Evolutionary conservation across 92 coral and sea anemone genomes (phyloP), one percentile per base, ranked within the genome.

Genomic region (Zoanthus sansibaricus): DNA sequence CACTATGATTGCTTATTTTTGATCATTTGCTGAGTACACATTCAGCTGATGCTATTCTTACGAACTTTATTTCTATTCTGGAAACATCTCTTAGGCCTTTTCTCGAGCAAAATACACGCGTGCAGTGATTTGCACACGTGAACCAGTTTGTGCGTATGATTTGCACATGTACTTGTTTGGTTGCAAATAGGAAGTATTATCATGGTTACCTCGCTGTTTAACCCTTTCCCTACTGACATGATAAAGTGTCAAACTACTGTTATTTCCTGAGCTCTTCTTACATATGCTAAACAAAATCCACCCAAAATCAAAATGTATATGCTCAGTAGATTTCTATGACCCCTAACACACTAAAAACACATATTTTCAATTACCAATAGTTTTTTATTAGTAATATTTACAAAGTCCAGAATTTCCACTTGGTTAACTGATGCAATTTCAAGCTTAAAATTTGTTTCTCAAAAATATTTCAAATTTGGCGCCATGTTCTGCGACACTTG

Each of bases 291-390:
- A 15, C 32, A 69, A 69, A 69, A 69, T 69, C 46, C 6, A 69
- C 74, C 42, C 45, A 30, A 42, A 44, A 44, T 44, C 77, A 72
- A 72, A 72, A 72, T 45, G 48, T 72, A 31, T 45, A 72, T 72
- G 55, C 54, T 72, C 54, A 72, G 77, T 72, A 72, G 77, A 72
- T 44, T 72, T n/a, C 77, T 72, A 72, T 62, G 69, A 62, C 69
- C 69, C 69, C 69, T 62, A 20, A 20, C 25, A 62, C 25, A 62
- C 69, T 62, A 62, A 62, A 16, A 62, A 62, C 69, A 62, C 21
- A 13, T 62, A 62, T 16, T 62, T 62, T 62, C 69, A n/a, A 62
- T 62, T 16, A 16, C 69, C 69, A 62, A 62, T 62, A 62, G 69
- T 13, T 14, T 5, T 62, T 62, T 62, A 62, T 62, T 62, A 16